Percentiles rank a stretch among this genome's conserved stretches.
Evolutionary conservation across 2,113 vertebrate species (phyloP).

Genomic region (Synodontis membranacea): DNA sequence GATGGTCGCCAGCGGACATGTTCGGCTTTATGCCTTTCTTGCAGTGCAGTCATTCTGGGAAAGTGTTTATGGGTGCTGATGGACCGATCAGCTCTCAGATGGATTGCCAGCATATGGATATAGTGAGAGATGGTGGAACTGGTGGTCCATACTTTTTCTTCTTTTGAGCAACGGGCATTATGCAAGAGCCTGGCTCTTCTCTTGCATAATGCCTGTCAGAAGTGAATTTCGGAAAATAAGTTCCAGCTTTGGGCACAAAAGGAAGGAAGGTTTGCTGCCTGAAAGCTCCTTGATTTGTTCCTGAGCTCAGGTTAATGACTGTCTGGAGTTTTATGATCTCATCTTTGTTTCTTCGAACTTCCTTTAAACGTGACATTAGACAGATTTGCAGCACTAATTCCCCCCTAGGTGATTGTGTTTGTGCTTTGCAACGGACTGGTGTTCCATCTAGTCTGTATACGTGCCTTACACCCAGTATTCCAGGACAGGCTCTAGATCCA

Average conservation of each 20-base stretch:
- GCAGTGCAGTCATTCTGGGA: background rate
- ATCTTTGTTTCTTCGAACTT: background rate
- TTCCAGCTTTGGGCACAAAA: slow-evolving; percentile 12
- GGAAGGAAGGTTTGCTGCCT: background rate
- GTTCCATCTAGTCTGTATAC: background rate
- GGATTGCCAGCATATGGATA: slow-evolving; percentile 9
- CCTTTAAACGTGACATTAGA: background rate
- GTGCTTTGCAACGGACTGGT: background rate
- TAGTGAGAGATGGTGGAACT: background rate
- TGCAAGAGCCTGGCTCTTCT: background rate
- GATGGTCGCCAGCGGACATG: background rate
- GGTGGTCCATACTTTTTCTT: background rate
- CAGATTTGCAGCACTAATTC: background rate
- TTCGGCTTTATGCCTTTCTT: background rate
- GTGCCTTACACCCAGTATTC: background rate
- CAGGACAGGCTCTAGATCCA: background rate
- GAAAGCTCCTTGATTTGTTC: background rate
- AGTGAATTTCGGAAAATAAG: slow-evolving; percentile 3
- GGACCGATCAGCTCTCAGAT: slow-evolving; percentile 1
- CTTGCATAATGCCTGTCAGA: background rate
- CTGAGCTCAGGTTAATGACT: background rate
- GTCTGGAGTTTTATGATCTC: background rate
- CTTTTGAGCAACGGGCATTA: slow-evolving; percentile 1
- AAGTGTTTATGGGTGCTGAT: background rate
- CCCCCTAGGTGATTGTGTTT: background rate